Evolutionary conservation across 2,888 invertebrate genomes (phyloP).

Genomic region (Globia sparganii): DNA sequence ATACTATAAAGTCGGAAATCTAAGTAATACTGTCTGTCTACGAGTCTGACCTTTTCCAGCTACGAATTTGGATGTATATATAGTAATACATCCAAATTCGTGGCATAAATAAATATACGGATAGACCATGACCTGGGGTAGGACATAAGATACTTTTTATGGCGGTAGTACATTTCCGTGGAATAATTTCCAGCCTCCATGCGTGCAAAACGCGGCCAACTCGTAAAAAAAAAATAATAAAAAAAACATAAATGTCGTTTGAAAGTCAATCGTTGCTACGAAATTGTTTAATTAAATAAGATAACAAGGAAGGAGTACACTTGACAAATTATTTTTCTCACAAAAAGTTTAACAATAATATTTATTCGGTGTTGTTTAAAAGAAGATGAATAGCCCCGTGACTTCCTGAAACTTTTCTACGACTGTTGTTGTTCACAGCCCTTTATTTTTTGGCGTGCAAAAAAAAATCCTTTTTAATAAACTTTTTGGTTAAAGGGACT

Average conservation of each 20-base stretch:
- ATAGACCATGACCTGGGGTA: neutral
- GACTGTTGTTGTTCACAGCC: neutral
- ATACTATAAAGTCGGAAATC: neutral
- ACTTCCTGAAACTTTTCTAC: conserved; percentile 41
- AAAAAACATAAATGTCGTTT: neutral
- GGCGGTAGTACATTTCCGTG: neutral
- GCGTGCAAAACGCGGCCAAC: neutral
- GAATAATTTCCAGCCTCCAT: too few species aligned
- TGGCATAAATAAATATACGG: too few species aligned
- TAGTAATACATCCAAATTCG: too few species aligned
- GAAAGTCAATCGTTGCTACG: too few species aligned
- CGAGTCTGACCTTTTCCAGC: neutral
- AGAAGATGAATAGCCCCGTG: conserved; percentile 32
- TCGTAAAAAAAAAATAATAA: neutral
- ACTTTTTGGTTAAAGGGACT: too few species aligned
- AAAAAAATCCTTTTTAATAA: neutral
- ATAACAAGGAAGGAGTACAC: conserved; percentile 6
- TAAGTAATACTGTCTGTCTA: neutral
- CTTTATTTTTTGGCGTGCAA: neutral
- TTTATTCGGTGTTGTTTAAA: conserved; percentile 50
- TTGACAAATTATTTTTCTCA: conserved; percentile 26
- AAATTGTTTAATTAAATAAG: conserved; percentile 21
- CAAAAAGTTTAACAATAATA: conserved; percentile 22
- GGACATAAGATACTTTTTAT: neutral
- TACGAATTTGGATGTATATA: neutral